phyloP scores from a whole-genome alignment of 2,113 vertebrate species.

The Eretmodus cyanostictus region DNA sequence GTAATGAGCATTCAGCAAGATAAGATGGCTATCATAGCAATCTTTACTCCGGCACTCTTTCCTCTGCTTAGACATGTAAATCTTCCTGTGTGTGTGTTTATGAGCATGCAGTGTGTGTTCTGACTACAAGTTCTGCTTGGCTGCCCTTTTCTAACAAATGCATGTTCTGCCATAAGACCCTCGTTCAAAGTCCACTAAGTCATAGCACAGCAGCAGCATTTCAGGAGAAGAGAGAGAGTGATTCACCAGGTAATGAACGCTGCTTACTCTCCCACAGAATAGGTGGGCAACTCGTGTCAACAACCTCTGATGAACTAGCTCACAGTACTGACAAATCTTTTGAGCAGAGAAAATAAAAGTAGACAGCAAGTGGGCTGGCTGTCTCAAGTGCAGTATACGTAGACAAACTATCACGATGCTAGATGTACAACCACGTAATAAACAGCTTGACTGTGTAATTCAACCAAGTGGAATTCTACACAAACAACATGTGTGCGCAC shows the following conservation, averaged over 20 bases:
- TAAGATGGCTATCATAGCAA: neutral
- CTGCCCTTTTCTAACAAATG: slow-evolving; percentile 3
- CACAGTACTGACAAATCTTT: neutral
- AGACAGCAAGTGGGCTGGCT: neutral
- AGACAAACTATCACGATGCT: neutral
- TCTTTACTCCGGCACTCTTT: neutral
- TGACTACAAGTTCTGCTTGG: neutral
- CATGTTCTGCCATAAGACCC: neutral
- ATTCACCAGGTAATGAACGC: slow-evolving; percentile 17
- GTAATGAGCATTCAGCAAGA: slow-evolving; percentile 7
- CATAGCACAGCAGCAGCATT: neutral
- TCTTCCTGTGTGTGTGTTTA: neutral
- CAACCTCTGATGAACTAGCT: neutral
- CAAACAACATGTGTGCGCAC: neutral
- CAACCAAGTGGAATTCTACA: neutral
- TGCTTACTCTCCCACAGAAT: slow-evolving; percentile 2
- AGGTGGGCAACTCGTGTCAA: slow-evolving; percentile 22
- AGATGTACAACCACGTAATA: neutral
- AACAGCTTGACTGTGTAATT: neutral
- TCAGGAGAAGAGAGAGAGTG: slow-evolving; percentile 1
- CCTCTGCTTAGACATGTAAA: neutral
- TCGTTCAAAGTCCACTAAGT: slow-evolving; percentile 28
- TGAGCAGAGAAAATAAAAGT: neutral
- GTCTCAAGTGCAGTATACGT: neutral
- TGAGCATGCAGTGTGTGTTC: neutral